phyloP scores from a whole-genome alignment of 2,888 invertebrate genomes.

The Tetheella fluctuosa region DNA sequence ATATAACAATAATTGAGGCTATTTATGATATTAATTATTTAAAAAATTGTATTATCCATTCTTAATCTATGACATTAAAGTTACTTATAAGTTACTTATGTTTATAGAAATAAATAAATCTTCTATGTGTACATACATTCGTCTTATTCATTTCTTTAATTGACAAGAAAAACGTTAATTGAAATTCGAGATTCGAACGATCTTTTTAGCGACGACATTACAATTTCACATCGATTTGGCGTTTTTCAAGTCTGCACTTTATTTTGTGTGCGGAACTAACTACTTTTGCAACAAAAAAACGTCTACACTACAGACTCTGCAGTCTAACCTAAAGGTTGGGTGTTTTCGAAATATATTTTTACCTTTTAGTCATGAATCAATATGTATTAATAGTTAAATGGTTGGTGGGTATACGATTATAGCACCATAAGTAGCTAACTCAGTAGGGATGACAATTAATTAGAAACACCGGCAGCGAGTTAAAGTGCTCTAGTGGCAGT shows the following conservation, averaged over 20 bases:
- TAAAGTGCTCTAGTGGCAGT: neutral
- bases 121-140: too few species aligned
- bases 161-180: neutral
- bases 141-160: too few species aligned
- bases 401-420: neutral
- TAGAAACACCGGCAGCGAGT: neutral
- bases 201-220: neutral
- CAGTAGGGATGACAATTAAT: neutral
- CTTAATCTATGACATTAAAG: too few species aligned
- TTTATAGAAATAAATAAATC: too few species aligned
- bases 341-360: neutral
- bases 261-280: neutral
- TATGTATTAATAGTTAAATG: neutral
- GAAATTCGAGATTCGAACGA: neutral
- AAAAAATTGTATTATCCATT: too few species aligned
- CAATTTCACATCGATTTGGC: neutral
- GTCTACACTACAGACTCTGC: neutral
- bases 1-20: too few species aligned
- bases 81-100: too few species aligned
- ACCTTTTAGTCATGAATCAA: neutral
- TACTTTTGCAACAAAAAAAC: slow-evolving; percentile 2
- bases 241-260: neutral
- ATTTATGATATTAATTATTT: too few species aligned
- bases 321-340: neutral
- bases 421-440: neutral